Percentiles rank a stretch among this genome's conserved stretches.
These are phyloP conservation scores for Marronus borbonicus DNA, from an alignment of 2,888 invertebrate species.

Conservation along the genomic window DNA sequence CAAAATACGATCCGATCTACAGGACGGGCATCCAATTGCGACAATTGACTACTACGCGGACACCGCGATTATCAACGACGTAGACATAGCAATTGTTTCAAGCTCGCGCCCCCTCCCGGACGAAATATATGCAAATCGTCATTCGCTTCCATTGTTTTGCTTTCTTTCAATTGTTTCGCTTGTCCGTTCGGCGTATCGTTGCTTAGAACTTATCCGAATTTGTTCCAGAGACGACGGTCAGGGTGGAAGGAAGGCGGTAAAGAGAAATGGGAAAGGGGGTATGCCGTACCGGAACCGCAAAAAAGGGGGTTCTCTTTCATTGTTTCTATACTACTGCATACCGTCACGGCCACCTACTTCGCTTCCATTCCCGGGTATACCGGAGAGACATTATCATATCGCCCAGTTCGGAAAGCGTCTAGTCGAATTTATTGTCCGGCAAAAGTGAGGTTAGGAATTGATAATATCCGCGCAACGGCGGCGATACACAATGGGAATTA, in stretches of 20 bases:
- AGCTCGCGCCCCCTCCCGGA: background rate
- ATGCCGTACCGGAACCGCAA: slow-evolving; percentile 12
- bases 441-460: slow-evolving; percentile 57
- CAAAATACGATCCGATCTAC: slow-evolving; percentile 17
- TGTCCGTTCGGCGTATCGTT: slow-evolving; percentile 29
- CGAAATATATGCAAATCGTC: slow-evolving; percentile 35
- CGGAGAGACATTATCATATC: slow-evolving; percentile 49
- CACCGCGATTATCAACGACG: background rate
- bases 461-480: slow-evolving; percentile 53
- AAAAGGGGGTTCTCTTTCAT: slow-evolving; percentile 28
- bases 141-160: slow-evolving; percentile 27
- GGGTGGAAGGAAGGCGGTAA: background rate
- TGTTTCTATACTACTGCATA: slow-evolving; percentile 29
- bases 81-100: slow-evolving; percentile 37
- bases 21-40: slow-evolving; percentile 18
- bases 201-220: slow-evolving; percentile 44
- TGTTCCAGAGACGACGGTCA: slow-evolving; percentile 8
- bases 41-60: slow-evolving; percentile 23
- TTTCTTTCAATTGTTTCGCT: slow-evolving; percentile 41
- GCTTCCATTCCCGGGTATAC: slow-evolving; percentile 18
- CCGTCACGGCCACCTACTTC: slow-evolving; percentile 37
- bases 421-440: slow-evolving; percentile 65
- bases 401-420: slow-evolving; percentile 63
- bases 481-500: slow-evolving; percentile 50
- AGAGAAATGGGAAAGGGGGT: background rate